Percentiles rank a stretch among this genome's conserved stretches.
Evolutionary conservation across 2,888 invertebrate species (phyloP).

Genomic region (Lobophora halterata): DNA sequence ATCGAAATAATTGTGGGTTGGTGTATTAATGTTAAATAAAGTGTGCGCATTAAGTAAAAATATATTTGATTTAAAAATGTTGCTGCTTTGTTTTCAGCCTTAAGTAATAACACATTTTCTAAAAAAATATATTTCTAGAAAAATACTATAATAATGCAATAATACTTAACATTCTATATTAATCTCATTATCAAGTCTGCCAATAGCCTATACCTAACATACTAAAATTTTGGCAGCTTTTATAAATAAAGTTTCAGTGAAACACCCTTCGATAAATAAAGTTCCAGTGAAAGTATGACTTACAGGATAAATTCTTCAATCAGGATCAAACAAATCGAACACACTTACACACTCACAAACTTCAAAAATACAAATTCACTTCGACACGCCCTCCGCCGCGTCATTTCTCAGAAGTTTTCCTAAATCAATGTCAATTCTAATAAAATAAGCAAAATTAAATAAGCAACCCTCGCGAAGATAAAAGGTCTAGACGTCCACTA

Average conservation of each 20-base stretch:
- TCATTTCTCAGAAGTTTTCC: slow-evolving; percentile 58
- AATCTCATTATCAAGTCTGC: no score
- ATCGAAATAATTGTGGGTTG: no score
- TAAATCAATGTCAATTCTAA: slow-evolving; percentile 76
- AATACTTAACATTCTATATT: no score
- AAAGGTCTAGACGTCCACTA: slow-evolving; percentile 71
- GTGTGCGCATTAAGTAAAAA: no score
- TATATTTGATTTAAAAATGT: no score
- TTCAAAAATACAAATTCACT: slow-evolving; percentile 47
- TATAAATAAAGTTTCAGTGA: slow-evolving; percentile 41
- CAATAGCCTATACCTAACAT: no score
- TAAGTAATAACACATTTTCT: no score
- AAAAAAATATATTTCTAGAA: no score
- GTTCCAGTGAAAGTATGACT: slow-evolving; percentile 53
- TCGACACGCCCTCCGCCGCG: slow-evolving; percentile 43
- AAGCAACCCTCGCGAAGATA: slow-evolving; percentile 71
- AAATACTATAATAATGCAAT: no score
- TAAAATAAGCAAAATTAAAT: slow-evolving; percentile 78
- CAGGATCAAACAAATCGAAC: slow-evolving; percentile 68
- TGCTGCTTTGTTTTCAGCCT: no score
- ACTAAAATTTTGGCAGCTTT: slow-evolving; percentile 54
- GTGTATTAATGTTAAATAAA: no score
- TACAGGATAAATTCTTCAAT: slow-evolving; percentile 70
- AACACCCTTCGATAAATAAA: no score
- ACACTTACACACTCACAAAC: slow-evolving; percentile 37